Evolutionary conservation across 2,797 vertebrate species (phyloP), one percentile per base, ranked within the genome.

Genomic region (Typhlichthys eigenmanni): DNA sequence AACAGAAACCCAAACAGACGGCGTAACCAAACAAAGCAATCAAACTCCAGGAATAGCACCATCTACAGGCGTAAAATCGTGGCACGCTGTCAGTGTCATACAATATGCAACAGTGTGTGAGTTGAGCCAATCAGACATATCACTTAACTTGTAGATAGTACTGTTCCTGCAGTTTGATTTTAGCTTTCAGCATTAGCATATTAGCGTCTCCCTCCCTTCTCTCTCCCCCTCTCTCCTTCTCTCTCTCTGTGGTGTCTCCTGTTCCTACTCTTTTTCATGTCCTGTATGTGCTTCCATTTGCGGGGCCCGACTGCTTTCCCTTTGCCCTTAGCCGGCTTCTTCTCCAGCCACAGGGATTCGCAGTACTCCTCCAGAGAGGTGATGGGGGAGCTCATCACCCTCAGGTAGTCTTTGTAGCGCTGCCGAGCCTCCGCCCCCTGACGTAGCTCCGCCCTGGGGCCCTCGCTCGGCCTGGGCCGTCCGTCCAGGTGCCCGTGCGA

Each of bases 241-340:
- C 56, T 81, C 43, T 68, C 60, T 60, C 60, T 62, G 55, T 88
- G 81, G 80, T 98, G 96, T 59, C 96, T 91, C 73, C 96, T 89
- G 78, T 98, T 98, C 66, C 96, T 86, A 78, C 89, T 98, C 85
- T 98, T 98, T 85, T 96, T 97, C 80, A 96, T 89, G 82, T 98
- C 95, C 86, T 98, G 97, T 29, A 95, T 89, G 53, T 98, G 96
- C 84, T 99, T 99, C 98, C 98, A 98, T 73, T 98, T 99, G 19
- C 94, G 92, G 14, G 72, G 72, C 49, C 80, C 94, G 87, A 90
- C 85, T 90, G 72, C 92, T 79, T 85, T 94, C 87, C 80, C 93
- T 64, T 85, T 70, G 2, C 34, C 73, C 68, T 68, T 84, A 0
- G 62, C n/a, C 0, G 81, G 88, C 77, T 92, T 94, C 84, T 95